Base-by-base conservation (phyloP, 2,797 vertebrate genomes). In the Dallia pectoralis region DNA sequence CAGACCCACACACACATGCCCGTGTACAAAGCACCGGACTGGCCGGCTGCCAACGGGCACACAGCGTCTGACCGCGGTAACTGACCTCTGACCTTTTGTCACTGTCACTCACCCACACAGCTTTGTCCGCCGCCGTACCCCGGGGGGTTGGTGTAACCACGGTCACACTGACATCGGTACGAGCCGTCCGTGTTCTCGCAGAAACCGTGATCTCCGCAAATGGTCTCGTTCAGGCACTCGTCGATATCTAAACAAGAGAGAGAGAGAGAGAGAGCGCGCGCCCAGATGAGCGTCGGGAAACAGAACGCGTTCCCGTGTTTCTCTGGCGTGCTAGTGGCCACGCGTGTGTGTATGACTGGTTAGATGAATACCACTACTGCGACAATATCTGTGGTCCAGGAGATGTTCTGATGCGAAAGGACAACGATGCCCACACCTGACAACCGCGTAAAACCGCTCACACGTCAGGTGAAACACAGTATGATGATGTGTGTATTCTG, bases 171-270 rank as follows among this genome's bases (percentile, higher is more conserved):
- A 81, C 93, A 93, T 70, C 82, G 90, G 88, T 85, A 93, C 2
- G 91, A 92, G 48, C 89, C 88, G 25, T 89, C 90, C 1, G 88
- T 92, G 86, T 93, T 93, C 86, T 92, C 89, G 33, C 93, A 93
- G 85, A 89, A 89, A 74, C 91, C 88, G 18, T 91, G 82, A 77
- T 82, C 85, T 65, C 91, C 91, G 67, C 93, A 93, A 86, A 93
- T 89, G 79, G 88, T 93, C 74, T 89, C 82, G 51, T 92, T 92
- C 70, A 80, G 63, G 36, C 93, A 93, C 80, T 93, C 91, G 19
- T 93, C 89, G 27, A 91, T 82, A 82, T 93, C 93, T 92, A 84
- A 36, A 25, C 36, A 64, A 71, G 0, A 73, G 48, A 65, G 81
- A 32, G n/a, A n/a, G n/a, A n/a, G n/a, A n/a, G n/a, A n/a, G n/a